Percentiles rank a stretch among this genome's conserved stretches.
phyloP scores from a whole-genome alignment of 2,888 invertebrate genomes.

The Cylloceria caligata region DNA sequence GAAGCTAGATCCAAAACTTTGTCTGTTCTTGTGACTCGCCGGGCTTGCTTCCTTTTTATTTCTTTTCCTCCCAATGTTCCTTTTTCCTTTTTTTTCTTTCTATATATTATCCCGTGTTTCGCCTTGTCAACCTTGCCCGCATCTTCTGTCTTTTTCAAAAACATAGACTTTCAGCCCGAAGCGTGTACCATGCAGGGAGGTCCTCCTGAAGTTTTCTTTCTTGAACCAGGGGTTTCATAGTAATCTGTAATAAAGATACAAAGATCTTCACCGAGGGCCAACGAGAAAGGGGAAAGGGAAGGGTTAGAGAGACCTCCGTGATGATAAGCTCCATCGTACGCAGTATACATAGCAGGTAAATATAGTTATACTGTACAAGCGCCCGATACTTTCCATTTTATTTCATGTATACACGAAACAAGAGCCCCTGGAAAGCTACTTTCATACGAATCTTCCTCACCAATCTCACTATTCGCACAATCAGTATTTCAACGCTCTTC shows the following conservation, averaged over 20 bases:
- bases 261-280: conserved; percentile 46
- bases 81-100: conserved; percentile 18
- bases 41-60: conserved; percentile 20
- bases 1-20: conserved; percentile 58
- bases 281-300: not conserved
- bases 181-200: conserved; percentile 3
- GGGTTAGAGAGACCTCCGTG: conserved; percentile 34
- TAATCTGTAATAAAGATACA: conserved; percentile 64
- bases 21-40: conserved; percentile 45
- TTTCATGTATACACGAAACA: conserved; percentile 23
- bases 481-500: conserved; percentile 36
- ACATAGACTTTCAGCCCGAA: not conserved
- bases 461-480: conserved; percentile 35
- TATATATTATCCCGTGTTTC: conserved; percentile 45
- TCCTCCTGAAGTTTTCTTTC: conserved; percentile 43
- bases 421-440: conserved; percentile 18
- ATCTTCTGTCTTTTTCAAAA: not conserved
- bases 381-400: conserved; percentile 2
- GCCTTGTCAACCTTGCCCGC: conserved; percentile 40
- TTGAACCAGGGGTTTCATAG: conserved; percentile 29
- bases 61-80: conserved; percentile 16
- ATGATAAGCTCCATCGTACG: conserved; percentile 53
- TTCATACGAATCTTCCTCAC: conserved; percentile 16
- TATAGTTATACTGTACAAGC: conserved; percentile 36
- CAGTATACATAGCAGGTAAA: conserved; percentile 30